These are phyloP conservation scores for Eupithecia exiguata DNA, from an alignment of 2,888 invertebrate species.

Conservation along the genomic window DNA sequence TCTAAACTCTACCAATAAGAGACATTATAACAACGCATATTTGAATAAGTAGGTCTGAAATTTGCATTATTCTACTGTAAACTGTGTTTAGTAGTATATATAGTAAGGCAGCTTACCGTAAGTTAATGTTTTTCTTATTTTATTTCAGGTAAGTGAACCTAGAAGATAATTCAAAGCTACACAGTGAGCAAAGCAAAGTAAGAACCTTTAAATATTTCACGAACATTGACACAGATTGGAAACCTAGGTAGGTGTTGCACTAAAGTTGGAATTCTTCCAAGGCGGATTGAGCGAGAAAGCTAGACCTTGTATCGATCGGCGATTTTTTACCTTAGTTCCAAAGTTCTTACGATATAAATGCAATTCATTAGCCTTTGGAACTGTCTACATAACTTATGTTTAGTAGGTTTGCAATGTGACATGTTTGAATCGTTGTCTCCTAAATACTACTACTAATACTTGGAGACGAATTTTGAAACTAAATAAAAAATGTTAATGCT, in stretches of 20 bases:
- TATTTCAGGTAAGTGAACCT: slow-evolving; percentile 38
- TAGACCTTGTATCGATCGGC: slow-evolving; percentile 39
- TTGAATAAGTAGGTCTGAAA: not conserved
- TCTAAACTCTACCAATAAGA: not conserved
- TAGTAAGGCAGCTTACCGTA: not conserved
- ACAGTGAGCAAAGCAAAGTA: slow-evolving; percentile 25
- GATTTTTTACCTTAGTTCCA: slow-evolving; percentile 36
- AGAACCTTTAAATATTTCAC: slow-evolving; percentile 35
- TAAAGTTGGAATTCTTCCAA: slow-evolving; percentile 46
- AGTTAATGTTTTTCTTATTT: slow-evolving; percentile 12
- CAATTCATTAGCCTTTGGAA: too few species aligned
- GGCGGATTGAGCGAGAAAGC: slow-evolving; percentile 39
- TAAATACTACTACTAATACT: not conserved
- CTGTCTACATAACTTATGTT: too few species aligned
- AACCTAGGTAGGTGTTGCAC: slow-evolving; percentile 38
- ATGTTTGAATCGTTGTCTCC: not conserved
- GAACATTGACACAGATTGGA: slow-evolving; percentile 41
- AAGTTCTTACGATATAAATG: slow-evolving; percentile 27
- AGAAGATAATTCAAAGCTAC: not conserved
- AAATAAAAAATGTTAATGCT: not conserved
- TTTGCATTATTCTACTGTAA: not conserved
- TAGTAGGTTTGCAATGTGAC: too few species aligned
- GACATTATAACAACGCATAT: not conserved
- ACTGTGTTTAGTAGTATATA: not conserved
- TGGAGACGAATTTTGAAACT: not conserved